These are phyloP conservation scores for Campylomormyrus numenius DNA, from an alignment of 2,113 vertebrate genomes.

Conservation along the genomic window DNA sequence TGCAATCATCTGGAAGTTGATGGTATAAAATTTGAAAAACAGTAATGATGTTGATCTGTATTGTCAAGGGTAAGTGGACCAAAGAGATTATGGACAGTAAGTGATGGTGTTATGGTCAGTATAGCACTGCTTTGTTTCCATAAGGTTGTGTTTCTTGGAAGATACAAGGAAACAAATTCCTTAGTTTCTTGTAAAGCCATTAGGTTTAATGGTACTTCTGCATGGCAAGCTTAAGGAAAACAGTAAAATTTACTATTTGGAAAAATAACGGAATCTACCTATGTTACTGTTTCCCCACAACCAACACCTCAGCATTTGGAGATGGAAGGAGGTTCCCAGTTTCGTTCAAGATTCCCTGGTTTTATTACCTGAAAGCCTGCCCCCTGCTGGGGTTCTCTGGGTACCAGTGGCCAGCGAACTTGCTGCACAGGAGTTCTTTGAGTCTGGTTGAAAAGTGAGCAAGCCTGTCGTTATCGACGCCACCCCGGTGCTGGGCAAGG, in stretches of 20 bases:
- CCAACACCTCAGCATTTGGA: neutral
- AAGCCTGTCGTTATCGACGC: constrained; percentile 63
- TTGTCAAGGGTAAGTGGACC: neutral
- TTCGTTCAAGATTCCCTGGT: neutral
- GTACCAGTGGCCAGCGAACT: constrained; percentile 86
- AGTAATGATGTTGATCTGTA: neutral
- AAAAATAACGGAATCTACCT: neutral
- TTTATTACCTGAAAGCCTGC: constrained; percentile 80
- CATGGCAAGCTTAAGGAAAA: neutral
- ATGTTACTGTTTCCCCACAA: neutral
- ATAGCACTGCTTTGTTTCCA: neutral
- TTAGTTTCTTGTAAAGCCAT: neutral
- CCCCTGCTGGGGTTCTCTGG: constrained; percentile 72
- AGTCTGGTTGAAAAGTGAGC: constrained; percentile 73
- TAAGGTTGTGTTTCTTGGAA: neutral
- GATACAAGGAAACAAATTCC: neutral
- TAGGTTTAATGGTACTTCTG: neutral
- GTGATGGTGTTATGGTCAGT: neutral
- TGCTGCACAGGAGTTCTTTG: constrained; percentile 69
- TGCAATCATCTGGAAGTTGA: neutral
- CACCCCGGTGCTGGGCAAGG: constrained; percentile 66
- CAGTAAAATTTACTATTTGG: neutral
- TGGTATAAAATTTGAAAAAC: neutral
- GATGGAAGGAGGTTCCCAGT: neutral
- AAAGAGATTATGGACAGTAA: neutral